A percentile compares a stretch with the other conserved stretches of the same genome.
Conservation (phyloP, 2,888 invertebrate genomes). For the Melinopterus prodromus region DNA sequence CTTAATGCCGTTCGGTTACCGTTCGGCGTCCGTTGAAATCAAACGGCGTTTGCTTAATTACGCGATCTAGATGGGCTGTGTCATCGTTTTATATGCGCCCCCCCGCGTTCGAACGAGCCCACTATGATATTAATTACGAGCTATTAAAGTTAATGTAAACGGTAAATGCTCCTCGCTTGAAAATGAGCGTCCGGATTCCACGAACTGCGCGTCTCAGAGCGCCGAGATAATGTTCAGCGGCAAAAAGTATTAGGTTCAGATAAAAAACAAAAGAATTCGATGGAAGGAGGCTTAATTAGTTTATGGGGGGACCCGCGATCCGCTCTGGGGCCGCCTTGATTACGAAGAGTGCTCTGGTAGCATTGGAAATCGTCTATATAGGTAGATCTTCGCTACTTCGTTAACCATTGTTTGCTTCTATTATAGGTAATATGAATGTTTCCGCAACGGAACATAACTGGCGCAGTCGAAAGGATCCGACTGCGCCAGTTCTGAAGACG, state of each 20-base stretch:
- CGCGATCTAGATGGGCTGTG: background rate
- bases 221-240: background rate
- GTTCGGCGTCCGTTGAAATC: background rate
- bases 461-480: too few relatives aligned
- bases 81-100: constrained; percentile 4
- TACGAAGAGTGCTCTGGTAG: background rate
- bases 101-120: background rate
- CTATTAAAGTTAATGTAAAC: background rate
- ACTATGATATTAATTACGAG: constrained; percentile 4
- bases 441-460: background rate
- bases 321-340: background rate
- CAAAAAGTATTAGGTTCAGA: background rate
- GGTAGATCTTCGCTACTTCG: background rate
- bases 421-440: background rate
- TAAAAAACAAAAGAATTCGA: constrained; percentile 4
- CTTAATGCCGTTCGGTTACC: background rate
- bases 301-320: background rate
- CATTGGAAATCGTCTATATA: background rate
- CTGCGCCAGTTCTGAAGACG: too few relatives aligned
- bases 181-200: background rate
- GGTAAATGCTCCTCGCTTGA: background rate
- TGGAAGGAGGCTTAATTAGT: background rate
- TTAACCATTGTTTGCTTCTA: background rate
- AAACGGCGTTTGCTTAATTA: background rate
- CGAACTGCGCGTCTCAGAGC: background rate